A percentile compares a stretch with the other conserved stretches of the same genome.
phyloP scores from a whole-genome alignment of 2,797 vertebrate species.

The Artibeus lituratus region DNA sequence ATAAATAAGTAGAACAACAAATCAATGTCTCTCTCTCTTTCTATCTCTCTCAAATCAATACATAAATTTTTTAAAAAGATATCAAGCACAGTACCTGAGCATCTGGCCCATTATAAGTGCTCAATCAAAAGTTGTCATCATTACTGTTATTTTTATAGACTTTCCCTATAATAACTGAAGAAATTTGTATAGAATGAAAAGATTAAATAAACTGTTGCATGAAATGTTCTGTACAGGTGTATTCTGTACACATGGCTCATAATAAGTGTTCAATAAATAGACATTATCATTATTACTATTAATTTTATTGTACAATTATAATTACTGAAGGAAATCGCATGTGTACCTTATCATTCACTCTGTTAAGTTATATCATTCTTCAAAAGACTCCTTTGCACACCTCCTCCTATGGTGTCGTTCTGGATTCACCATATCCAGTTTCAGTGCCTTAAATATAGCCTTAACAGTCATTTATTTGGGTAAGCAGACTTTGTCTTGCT shows the following conservation, averaged over 20 bases:
- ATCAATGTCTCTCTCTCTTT: too few species aligned
- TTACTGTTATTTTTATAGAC: neutral
- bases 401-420: neutral
- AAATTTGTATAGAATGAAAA: neutral
- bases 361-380: neutral
- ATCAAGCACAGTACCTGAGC: neutral
- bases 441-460: neutral
- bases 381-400: neutral
- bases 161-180: neutral
- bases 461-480: neutral
- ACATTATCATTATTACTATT: neutral
- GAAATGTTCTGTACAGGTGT: neutral
- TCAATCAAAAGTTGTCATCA: neutral
- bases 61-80: neutral
- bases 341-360: neutral
- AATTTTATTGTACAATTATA: neutral
- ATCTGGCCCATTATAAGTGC: neutral
- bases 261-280: neutral
- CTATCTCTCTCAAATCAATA: too few species aligned
- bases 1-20: too few species aligned
- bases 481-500: neutral
- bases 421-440: neutral
- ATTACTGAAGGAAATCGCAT: neutral
- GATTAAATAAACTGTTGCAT: neutral
- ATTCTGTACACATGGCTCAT: neutral